Percentiles rank a stretch among this genome's conserved stretches.
Conservation (phyloP, 2,113 vertebrate species). For the Aldabrachelys gigantea region DNA sequence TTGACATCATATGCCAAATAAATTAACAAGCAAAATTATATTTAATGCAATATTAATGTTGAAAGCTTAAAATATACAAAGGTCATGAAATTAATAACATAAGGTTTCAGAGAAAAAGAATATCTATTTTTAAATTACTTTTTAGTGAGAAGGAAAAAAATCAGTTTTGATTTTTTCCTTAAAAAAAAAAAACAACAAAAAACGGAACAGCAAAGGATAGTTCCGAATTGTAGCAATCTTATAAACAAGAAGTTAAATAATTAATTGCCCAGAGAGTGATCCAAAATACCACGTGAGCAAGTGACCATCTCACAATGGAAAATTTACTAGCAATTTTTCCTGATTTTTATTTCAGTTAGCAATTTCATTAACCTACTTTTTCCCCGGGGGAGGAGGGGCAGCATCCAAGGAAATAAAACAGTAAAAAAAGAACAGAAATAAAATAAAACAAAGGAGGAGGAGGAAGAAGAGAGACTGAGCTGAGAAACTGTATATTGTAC, state of each 20-base stretch:
- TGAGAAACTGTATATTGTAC: background rate
- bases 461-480: background rate
- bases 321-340: background rate
- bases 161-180: background rate
- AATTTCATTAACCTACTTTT: background rate
- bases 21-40: background rate
- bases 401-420: background rate
- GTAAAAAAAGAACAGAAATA: background rate
- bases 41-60: background rate
- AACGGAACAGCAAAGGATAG: background rate
- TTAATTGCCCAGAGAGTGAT: background rate
- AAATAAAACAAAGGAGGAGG: background rate
- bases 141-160: background rate
- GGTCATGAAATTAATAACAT: background rate
- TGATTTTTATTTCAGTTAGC: background rate
- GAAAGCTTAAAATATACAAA: background rate
- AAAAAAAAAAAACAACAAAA: too few relatives aligned
- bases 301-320: background rate
- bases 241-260: background rate
- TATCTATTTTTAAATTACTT: background rate
- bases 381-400: background rate
- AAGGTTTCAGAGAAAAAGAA: background rate
- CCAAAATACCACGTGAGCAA: background rate
- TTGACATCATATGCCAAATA: background rate
- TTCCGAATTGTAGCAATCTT: background rate